A percentile compares a stretch with the other conserved stretches of the same genome.
These are phyloP conservation scores for Heliconius ismenius DNA, from an alignment of 2,888 invertebrate species.

Conservation along the genomic window DNA sequence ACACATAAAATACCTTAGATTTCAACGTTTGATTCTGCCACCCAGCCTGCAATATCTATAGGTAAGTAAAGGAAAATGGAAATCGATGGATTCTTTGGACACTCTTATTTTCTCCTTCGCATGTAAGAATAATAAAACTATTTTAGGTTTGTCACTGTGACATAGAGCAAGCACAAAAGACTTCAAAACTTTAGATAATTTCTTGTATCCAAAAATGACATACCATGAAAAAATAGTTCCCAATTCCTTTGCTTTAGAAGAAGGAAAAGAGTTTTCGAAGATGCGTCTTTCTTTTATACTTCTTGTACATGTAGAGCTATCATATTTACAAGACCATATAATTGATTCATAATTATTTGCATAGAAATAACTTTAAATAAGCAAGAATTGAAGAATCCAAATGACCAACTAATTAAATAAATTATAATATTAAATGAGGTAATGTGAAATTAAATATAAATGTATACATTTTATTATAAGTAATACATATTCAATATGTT, in stretches of 20 bases:
- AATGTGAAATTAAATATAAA: not conserved
- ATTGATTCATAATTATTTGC: not conserved
- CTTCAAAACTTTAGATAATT: not conserved
- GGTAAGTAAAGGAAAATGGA: not conserved
- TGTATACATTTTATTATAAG: not conserved
- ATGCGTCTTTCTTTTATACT: too few relatives aligned
- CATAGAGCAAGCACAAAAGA: too few relatives aligned
- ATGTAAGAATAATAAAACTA: too few relatives aligned
- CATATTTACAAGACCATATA: not conserved
- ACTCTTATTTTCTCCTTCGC: too few relatives aligned
- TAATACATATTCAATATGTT: conserved; percentile 1
- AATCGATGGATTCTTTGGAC: too few relatives aligned
- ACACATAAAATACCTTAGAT: not conserved
- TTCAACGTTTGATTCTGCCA: not conserved
- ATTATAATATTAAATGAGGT: conserved; percentile 18
- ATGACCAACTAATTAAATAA: not conserved
- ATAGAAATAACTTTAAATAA: conserved; percentile 17
- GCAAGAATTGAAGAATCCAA: not conserved
- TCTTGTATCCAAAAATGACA: not conserved
- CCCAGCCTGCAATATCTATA: not conserved
- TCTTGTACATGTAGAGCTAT: not conserved
- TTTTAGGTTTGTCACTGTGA: too few relatives aligned
- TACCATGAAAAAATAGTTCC: too few relatives aligned
- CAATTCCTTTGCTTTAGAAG: too few relatives aligned
- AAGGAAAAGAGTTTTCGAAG: too few relatives aligned